A percentile compares a stretch with the other conserved stretches of the same genome.
phyloP scores from a whole-genome alignment of 2,888 invertebrate genomes.

The Yponomeuta sedellus region DNA sequence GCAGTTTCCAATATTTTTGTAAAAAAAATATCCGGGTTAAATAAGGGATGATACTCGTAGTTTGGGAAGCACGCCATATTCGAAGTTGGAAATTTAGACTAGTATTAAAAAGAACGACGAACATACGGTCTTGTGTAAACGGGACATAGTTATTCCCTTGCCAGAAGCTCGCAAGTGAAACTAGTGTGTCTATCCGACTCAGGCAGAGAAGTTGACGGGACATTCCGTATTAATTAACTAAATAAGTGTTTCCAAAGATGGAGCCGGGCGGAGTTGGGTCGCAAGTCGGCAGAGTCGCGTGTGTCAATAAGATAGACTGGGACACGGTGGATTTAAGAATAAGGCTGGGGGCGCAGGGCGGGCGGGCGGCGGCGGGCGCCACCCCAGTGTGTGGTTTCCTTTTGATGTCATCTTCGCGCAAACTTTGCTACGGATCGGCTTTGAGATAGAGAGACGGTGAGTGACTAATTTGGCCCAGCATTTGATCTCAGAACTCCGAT shows the following conservation, averaged over 20 bases:
- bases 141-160: slow-evolving; percentile 3
- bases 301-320: slow-evolving; percentile 73
- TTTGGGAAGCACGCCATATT: too few species aligned
- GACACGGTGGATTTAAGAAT: slow-evolving; percentile 70
- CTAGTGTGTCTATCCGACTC: slow-evolving; percentile 3
- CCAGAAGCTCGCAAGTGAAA: slow-evolving; percentile 9
- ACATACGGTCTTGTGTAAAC: not conserved
- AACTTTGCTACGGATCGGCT: slow-evolving; percentile 78
- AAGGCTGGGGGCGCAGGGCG: slow-evolving; percentile 38
- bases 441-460: slow-evolving; percentile 77
- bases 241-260: slow-evolving; percentile 67
- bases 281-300: slow-evolving; percentile 51
- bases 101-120: not conserved
- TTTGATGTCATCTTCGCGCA: slow-evolving; percentile 78
- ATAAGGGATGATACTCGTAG: too few species aligned
- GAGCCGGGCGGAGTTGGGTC: slow-evolving; percentile 46
- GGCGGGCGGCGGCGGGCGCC: slow-evolving; percentile 38
- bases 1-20: too few species aligned
- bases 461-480: slow-evolving; percentile 77
- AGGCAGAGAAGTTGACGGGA: slow-evolving; percentile 52
- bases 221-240: slow-evolving; percentile 76
- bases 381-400: slow-evolving; percentile 76
- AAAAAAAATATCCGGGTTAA: too few species aligned
- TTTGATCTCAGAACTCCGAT: slow-evolving; percentile 73
- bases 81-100: not conserved